Conservation (phyloP, 2,888 invertebrate species). For the Deilephila elpenor region DNA sequence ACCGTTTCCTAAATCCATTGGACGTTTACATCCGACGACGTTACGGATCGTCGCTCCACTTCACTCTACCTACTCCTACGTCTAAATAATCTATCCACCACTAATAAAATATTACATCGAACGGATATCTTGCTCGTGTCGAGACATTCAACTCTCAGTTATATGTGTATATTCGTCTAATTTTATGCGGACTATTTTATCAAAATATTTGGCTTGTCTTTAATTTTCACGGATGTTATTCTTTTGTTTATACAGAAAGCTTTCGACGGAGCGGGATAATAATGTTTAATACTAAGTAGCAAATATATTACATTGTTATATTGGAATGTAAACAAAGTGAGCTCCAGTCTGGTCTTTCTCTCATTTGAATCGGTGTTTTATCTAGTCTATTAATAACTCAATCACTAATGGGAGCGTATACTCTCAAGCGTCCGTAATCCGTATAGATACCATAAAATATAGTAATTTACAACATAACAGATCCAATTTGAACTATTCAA, state of each 20-base stretch:
- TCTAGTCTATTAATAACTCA: background rate
- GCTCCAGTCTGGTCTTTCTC: background rate
- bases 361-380: background rate
- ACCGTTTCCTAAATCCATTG: constrained; percentile 32
- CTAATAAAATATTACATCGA: background rate
- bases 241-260: too few species aligned
- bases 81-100: background rate
- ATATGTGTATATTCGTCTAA: too few species aligned
- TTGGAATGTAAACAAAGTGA: background rate
- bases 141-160: background rate
- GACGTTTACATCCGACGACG: constrained; percentile 31
- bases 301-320: background rate
- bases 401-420: constrained; percentile 3
- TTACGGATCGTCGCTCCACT: constrained; percentile 7
- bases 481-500: constrained; percentile 37
- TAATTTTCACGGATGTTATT: too few species aligned
- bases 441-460: constrained; percentile 41
- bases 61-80: background rate
- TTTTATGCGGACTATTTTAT: too few species aligned
- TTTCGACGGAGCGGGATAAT: too few species aligned
- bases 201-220: too few species aligned
- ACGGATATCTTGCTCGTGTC: background rate
- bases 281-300: background rate
- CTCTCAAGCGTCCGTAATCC: constrained; percentile 30
- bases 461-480: constrained; percentile 39